phyloP scores from a whole-genome alignment of 53 echinoderm and acorn worm genomes.

The Holothuria leucospilota region DNA sequence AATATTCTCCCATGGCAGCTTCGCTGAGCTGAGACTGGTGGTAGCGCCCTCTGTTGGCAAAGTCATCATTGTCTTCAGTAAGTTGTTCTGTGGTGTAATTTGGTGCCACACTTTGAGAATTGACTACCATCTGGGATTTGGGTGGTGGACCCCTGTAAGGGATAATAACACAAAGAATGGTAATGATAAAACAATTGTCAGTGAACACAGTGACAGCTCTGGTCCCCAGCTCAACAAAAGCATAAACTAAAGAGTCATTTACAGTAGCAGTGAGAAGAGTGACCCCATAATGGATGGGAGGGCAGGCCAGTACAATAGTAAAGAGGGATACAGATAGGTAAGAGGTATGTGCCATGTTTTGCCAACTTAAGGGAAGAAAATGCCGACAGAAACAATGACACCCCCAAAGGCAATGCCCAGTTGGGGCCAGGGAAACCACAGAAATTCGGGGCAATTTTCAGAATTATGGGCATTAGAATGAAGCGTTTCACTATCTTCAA shows the following conservation, averaged over 20 bases:
- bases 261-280: too few relatives aligned
- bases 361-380: too few relatives aligned
- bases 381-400: too few relatives aligned
- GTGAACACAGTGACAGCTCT: neutral
- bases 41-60: conserved; percentile 97
- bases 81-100: conserved; percentile 91
- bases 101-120: conserved; percentile 75
- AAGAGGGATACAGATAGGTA: too few relatives aligned
- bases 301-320: too few relatives aligned
- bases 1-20: conserved; percentile 82
- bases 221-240: neutral
- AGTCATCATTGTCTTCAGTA: conserved; percentile 94
- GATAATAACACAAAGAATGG: neutral
- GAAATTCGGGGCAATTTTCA: too few relatives aligned
- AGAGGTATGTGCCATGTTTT: too few relatives aligned
- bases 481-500: too few relatives aligned
- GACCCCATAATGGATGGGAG: too few relatives aligned
- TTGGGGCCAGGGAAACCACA: too few relatives aligned
- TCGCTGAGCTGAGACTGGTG: conserved; percentile 92
- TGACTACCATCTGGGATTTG: conserved; percentile 90
- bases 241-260: neutral
- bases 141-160: conserved; percentile 78
- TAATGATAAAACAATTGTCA: neutral
- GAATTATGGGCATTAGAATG: too few relatives aligned
- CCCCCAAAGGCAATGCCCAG: too few relatives aligned